Percentiles rank a stretch among this genome's conserved stretches.
Conservation (phyloP, 2,888 invertebrate genomes). For the Thereva nobilitata region DNA sequence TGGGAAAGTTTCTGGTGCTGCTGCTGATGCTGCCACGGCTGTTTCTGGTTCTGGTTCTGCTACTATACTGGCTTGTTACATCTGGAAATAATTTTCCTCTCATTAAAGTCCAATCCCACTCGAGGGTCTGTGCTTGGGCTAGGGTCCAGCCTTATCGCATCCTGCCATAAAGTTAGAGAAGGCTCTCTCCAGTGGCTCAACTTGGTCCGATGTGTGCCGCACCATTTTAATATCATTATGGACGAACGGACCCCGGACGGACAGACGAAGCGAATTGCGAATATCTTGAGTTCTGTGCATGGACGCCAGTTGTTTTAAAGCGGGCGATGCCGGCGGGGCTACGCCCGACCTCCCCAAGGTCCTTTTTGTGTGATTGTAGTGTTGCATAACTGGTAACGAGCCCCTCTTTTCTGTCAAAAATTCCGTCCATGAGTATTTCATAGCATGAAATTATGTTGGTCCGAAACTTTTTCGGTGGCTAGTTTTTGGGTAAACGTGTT, state of each 20-base stretch:
- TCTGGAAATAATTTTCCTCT: constrained; percentile 37
- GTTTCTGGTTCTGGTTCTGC: constrained; percentile 3
- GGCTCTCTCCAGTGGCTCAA: constrained; percentile 8
- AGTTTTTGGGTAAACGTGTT: constrained; percentile 9
- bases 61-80: constrained; percentile 16
- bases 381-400: constrained; percentile 14
- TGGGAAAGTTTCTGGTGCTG: constrained; percentile 14
- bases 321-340: too few relatives aligned
- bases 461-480: not conserved
- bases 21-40: constrained; percentile 1
- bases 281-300: too few relatives aligned
- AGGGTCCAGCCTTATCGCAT: not conserved
- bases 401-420: not conserved
- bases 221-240: constrained; percentile 40
- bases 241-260: not conserved
- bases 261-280: too few relatives aligned
- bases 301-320: too few relatives aligned
- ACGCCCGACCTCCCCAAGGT: not conserved
- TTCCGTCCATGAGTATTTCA: not conserved
- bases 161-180: constrained; percentile 25
- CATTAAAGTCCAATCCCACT: constrained; percentile 40
- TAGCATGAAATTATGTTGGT: not conserved
- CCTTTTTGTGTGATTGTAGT: not conserved
- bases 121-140: not conserved
- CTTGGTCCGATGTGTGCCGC: constrained; percentile 36